phyloP scores from a whole-genome alignment of 2,888 invertebrate species.

The Aelia acuminata region DNA sequence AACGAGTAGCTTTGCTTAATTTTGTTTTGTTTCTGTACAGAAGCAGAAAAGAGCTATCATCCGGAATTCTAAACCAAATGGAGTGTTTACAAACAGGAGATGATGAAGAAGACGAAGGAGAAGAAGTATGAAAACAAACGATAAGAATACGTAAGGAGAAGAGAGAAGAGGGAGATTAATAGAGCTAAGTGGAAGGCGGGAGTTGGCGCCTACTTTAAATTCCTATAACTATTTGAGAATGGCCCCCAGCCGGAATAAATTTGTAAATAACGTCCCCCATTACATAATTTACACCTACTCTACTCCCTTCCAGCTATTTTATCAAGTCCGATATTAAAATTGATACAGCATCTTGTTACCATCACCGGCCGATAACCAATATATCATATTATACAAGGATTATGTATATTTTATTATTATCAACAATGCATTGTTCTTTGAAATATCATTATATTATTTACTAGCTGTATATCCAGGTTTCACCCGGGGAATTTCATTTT shows the following conservation, averaged over 20 bases:
- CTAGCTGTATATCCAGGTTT: too few species aligned
- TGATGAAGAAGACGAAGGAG: neutral
- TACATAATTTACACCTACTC: slow-evolving; percentile 48
- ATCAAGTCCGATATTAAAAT: neutral
- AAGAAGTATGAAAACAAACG: neutral
- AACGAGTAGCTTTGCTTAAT: too few species aligned
- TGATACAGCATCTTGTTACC: neutral
- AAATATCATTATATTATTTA: too few species aligned
- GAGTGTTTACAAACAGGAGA: neutral
- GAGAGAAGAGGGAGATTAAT: neutral
- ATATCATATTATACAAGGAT: too few species aligned
- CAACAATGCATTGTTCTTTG: too few species aligned
- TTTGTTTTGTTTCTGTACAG: too few species aligned
- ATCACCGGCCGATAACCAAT: neutral
- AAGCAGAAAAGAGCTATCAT: too few species aligned
- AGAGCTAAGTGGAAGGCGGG: neutral
- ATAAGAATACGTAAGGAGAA: slow-evolving; percentile 5
- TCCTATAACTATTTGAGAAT: slow-evolving; percentile 46
- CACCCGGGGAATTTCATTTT: too few species aligned
- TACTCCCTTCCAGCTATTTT: neutral
- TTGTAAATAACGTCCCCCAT: slow-evolving; percentile 19
- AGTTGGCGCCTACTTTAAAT: slow-evolving; percentile 37
- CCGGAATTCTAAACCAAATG: neutral
- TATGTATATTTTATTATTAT: too few species aligned
- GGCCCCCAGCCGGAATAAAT: slow-evolving; percentile 5